These are phyloP conservation scores for Busseola fusca DNA, from an alignment of 2,888 invertebrate genomes.

Conservation along the genomic window DNA sequence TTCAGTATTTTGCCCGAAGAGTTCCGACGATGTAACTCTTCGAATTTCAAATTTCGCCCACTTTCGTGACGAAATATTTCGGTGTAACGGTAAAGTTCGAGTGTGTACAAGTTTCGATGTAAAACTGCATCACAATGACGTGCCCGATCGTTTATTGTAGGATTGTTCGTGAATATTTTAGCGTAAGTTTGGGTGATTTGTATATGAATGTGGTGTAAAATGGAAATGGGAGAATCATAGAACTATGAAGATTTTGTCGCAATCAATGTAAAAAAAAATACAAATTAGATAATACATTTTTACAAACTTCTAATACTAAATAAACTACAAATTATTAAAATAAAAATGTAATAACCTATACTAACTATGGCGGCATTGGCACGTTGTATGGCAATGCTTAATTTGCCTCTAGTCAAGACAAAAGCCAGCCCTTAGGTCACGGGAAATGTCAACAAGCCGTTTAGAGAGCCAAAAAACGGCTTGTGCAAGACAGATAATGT, in stretches of 20 bases:
- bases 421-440: no score
- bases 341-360: no score
- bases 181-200: conserved; percentile 22
- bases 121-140: conserved; percentile 69
- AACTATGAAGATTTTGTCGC: neutral
- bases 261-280: neutral
- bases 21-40: conserved; percentile 73
- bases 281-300: no score
- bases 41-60: conserved; percentile 68
- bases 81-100: conserved; percentile 67
- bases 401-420: no score
- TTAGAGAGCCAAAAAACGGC: no score
- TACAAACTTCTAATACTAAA: no score
- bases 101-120: conserved; percentile 78
- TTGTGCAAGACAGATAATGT: no score
- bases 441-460: no score
- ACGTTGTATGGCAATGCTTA: no score
- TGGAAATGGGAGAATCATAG: neutral
- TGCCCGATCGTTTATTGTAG: conserved; percentile 30
- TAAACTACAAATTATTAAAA: no score
- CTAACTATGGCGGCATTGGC: no score
- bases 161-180: conserved; percentile 42
- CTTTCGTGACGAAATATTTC: conserved; percentile 75
- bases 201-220: conserved; percentile 22
- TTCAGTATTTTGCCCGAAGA: conserved; percentile 36